These are phyloP conservation scores for Microctenopoma lineatum DNA, from an alignment of 2,797 vertebrate genomes.

Conservation along the genomic window DNA sequence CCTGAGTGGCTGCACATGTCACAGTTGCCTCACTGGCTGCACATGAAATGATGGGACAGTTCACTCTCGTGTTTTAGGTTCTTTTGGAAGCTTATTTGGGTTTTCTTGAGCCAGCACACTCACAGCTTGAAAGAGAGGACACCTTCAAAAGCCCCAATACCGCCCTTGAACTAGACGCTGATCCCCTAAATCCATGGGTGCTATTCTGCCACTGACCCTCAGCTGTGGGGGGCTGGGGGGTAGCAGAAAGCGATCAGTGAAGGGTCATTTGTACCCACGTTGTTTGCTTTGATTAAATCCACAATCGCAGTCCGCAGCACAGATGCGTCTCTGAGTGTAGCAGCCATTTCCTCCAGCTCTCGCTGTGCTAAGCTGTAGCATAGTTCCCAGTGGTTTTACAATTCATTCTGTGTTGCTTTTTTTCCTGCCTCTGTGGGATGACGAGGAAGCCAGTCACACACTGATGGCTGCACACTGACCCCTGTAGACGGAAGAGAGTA, in stretches of 20 bases:
- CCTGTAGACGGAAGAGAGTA: constrained; percentile 47
- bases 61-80: background rate
- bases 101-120: background rate
- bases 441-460: background rate
- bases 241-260: constrained; percentile 42
- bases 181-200: constrained; percentile 22
- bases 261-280: constrained; percentile 30
- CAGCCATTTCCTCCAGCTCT: constrained; percentile 49
- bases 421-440: constrained; percentile 24
- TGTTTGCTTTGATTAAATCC: constrained; percentile 43
- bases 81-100: constrained; percentile 1
- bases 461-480: constrained; percentile 65
- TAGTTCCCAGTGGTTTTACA: constrained; percentile 41
- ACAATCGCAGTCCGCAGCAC: constrained; percentile 15
- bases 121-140: background rate
- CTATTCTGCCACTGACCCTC: constrained; percentile 28
- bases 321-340: constrained; percentile 16
- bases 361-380: constrained; percentile 47
- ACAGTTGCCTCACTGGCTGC: background rate
- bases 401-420: constrained; percentile 33
- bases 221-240: constrained; percentile 25
- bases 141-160: constrained; percentile 12
- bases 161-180: constrained; percentile 44
- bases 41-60: background rate
- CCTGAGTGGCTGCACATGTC: no score